These are phyloP conservation scores for Calliopsis andreniformis DNA, from an alignment of 1,140 invertebrate species.

Conservation along the genomic window DNA sequence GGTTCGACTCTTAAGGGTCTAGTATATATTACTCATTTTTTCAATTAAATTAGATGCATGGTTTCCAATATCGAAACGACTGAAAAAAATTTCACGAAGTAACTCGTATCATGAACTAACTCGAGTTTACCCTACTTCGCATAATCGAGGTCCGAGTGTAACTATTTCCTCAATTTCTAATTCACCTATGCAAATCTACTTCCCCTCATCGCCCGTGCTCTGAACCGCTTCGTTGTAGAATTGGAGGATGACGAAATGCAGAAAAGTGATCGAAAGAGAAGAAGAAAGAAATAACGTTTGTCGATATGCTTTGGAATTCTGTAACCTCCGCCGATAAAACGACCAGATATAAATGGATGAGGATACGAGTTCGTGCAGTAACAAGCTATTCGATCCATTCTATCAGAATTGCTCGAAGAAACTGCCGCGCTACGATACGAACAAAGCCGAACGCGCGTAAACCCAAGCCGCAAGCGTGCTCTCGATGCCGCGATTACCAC, in stretches of 20 bases:
- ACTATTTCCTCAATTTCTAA: no score
- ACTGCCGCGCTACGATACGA: not conserved
- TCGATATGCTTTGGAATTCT: not conserved
- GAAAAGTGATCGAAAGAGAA: not conserved
- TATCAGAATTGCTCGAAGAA: conserved; percentile 21
- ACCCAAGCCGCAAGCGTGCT: conserved; percentile 7
- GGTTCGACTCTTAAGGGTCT: no score
- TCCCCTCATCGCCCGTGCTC: no score
- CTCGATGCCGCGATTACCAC: conserved; percentile 28
- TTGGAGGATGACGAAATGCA: no score
- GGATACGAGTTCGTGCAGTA: not conserved
- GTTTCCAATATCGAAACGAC: no score
- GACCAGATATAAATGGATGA: conserved; percentile 14
- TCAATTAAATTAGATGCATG: no score
- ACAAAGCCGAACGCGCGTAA: conserved; percentile 12
- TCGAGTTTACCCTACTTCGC: no score
- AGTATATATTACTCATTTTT: no score
- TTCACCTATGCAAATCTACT: no score
- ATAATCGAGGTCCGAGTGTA: no score
- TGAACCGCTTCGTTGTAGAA: not conserved
- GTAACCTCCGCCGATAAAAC: conserved; percentile 4
- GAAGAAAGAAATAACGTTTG: not conserved
- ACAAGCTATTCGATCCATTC: conserved; percentile 31
- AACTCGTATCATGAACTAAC: no score
- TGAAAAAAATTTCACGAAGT: no score